phyloP scores from a whole-genome alignment of 2,888 invertebrate species.

The Dryobota labecula region DNA sequence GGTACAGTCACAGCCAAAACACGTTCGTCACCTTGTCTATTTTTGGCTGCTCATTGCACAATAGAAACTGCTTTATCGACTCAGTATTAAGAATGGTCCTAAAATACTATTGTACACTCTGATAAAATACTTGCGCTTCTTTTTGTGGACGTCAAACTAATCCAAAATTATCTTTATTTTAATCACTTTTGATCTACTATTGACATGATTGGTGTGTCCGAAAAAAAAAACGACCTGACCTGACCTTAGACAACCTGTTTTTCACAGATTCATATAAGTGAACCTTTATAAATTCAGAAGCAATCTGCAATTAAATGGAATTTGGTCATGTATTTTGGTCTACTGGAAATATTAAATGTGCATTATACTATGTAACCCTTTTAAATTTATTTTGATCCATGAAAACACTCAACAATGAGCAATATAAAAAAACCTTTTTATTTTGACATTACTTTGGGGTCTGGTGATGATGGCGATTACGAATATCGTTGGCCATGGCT shows the following conservation, averaged over 20 bases:
- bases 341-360: not conserved
- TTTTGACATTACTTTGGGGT: not conserved
- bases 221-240: no score
- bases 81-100: not conserved
- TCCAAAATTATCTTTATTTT: not conserved
- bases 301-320: not conserved
- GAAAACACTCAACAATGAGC: not conserved
- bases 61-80: not conserved
- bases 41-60: not conserved
- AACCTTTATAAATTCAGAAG: not conserved
- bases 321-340: not conserved
- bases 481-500: not conserved
- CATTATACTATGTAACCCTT: not conserved
- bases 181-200: not conserved
- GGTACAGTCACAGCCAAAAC: conserved; percentile 5
- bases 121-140: not conserved
- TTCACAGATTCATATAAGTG: no score
- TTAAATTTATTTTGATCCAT: not conserved
- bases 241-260: no score
- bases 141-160: not conserved
- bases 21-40: not conserved
- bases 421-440: not conserved
- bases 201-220: not conserved
- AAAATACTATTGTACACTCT: not conserved
- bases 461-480: not conserved